These are phyloP conservation scores for Lepisosteus osseus DNA, from an alignment of 2,113 vertebrate genomes.

Conservation along the genomic window DNA sequence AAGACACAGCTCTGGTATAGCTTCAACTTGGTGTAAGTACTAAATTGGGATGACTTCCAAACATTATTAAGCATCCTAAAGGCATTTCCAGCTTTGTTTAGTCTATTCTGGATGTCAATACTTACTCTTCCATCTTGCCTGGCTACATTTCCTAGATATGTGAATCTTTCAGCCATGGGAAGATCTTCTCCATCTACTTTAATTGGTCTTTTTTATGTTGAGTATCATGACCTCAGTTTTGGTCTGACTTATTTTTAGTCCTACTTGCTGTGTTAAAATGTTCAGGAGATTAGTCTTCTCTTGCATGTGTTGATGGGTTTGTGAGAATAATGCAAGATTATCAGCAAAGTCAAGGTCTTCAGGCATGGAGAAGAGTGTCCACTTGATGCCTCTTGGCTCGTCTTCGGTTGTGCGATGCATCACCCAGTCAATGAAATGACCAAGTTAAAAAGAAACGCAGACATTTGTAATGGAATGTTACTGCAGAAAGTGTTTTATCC, in stretches of 20 bases:
- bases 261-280: not conserved
- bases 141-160: not conserved
- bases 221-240: not conserved
- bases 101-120: not conserved
- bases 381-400: not conserved
- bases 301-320: not conserved
- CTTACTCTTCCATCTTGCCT: not conserved
- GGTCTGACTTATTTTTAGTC: not conserved
- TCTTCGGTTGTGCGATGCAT: not conserved
- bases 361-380: not conserved
- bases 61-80: not conserved
- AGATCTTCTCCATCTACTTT: not conserved
- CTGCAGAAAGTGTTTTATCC: no score
- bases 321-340: not conserved
- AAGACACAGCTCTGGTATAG: not conserved
- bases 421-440: not conserved
- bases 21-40: not conserved
- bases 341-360: constrained; percentile 1
- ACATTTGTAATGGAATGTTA: no score
- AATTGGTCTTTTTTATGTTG: not conserved
- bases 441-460: not conserved
- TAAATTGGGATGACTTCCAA: not conserved
- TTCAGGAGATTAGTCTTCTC: not conserved
- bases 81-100: not conserved
- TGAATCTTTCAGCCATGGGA: not conserved